phyloP scores from a whole-genome alignment of 2,888 invertebrate genomes.

The Callyntrura guangdongensis region DNA sequence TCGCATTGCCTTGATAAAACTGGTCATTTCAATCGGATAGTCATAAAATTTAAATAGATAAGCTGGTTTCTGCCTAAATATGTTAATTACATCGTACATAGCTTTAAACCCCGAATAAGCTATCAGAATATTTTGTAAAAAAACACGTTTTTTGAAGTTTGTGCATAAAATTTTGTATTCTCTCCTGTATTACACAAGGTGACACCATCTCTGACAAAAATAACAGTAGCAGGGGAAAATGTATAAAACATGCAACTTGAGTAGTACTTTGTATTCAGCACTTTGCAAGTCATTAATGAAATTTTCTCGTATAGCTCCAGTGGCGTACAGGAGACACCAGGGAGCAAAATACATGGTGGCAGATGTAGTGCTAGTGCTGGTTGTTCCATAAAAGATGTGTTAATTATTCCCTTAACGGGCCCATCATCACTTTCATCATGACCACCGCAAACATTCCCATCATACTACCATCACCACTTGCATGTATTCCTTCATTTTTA shows the following conservation, averaged over 20 bases:
- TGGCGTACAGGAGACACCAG: neutral
- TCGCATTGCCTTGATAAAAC: too few species aligned
- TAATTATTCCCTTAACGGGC: conserved; percentile 82
- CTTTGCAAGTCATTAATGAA: conserved; percentile 84
- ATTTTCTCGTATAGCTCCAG: conserved; percentile 82
- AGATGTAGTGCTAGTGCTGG: conserved; percentile 30
- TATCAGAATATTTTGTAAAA: too few species aligned
- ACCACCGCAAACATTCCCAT: conserved; percentile 62
- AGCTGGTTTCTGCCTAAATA: too few species aligned
- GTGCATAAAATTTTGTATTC: too few species aligned
- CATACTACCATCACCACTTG: neutral
- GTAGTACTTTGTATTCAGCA: conserved; percentile 83
- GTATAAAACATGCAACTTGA: conserved; percentile 21
- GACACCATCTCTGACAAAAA: neutral
- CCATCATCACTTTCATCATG: conserved; percentile 69
- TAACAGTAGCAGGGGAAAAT: neutral
- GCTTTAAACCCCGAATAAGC: too few species aligned
- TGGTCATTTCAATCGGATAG: too few species aligned
- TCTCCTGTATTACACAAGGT: too few species aligned
- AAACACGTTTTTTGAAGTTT: too few species aligned
- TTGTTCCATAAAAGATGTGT: conserved; percentile 76
- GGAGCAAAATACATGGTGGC: neutral
- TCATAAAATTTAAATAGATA: too few species aligned
- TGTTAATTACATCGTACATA: too few species aligned
- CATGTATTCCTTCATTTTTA: conserved; percentile 2